Base-by-base conservation (phyloP, 2,888 invertebrate species). In the Blera fallax region DNA sequence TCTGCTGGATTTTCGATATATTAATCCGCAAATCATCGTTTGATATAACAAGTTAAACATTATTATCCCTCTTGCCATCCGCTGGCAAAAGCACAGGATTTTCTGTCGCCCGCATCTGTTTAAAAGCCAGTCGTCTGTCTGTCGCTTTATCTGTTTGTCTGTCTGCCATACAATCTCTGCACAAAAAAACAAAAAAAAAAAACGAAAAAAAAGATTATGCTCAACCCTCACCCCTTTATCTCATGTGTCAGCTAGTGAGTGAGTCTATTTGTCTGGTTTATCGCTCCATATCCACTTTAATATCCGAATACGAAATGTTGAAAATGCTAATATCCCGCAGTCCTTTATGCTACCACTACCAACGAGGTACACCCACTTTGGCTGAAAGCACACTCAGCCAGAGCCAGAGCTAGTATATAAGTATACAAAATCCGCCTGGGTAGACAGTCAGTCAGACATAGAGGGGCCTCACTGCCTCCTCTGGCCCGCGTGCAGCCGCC, bases 191-290 rank as follows among this genome's bases (percentile, higher is more conserved):
- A 65, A 65, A 60, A 37, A 69, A 16, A 69, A 72, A 43, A 45
- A 65, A 67, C 65, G 58, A 60, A 37, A 69, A 16, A 69, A 72
- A 43, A 45, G 70, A 67, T 72, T 76, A 76, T 45, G 27, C 45
- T 54, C 37, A 73, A 62, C 70, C 45, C 54, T 58, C 37, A 50
- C 73, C 50, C 73, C 34, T 81, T 77, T 81, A 40, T 81, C 72
- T 76, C 54, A 34, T 73, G 72, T 85, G 85, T 85, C 85, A 77
- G 70, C 58, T 48, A 77, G 81, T 74, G 74, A 81, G 80, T 76
- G 76, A 81, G 81, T 85, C 85, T 85, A 85, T 85, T 85, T 85
- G 85, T 85, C 81, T 85, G 72, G 76, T 81, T 85, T 85, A 85
- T 85, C 81, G 76, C 67, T 81, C 58, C 58, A 80, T 40, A 84